A percentile compares a stretch with the other conserved stretches of the same genome.
phyloP scores from a whole-genome alignment of 2,888 invertebrate genomes.

The Sphaerophoria taeniata region DNA sequence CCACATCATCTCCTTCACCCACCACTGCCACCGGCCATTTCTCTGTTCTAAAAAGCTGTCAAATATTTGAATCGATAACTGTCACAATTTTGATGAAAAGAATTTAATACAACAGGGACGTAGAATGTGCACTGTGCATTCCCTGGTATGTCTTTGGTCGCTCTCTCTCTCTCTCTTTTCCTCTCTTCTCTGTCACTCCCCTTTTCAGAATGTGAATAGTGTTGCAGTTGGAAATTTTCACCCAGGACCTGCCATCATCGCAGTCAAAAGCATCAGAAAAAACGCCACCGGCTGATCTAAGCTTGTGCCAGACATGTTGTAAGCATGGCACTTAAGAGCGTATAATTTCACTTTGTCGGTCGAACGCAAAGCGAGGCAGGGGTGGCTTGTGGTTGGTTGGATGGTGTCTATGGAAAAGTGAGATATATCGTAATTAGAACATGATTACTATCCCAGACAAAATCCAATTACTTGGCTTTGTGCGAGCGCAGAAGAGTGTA shows the following conservation, averaged over 20 bases:
- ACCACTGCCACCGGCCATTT: slow-evolving; percentile 11
- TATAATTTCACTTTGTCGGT: slow-evolving; percentile 21
- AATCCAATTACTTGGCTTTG: slow-evolving; percentile 72
- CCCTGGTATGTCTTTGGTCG: background rate
- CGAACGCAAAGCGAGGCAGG: background rate
- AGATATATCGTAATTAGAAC: slow-evolving; percentile 55
- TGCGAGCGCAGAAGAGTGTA: slow-evolving; percentile 60
- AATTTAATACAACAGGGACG: background rate
- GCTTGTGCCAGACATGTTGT: slow-evolving; percentile 43
- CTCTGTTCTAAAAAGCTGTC: slow-evolving; percentile 48
- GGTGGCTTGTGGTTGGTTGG: background rate
- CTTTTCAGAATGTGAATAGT: slow-evolving; percentile 3
- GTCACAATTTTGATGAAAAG: slow-evolving; percentile 36
- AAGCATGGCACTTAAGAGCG: slow-evolving; percentile 26
- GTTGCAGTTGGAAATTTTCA: slow-evolving; percentile 20
- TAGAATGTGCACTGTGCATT: background rate
- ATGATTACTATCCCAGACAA: slow-evolving; percentile 62
- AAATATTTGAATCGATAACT: slow-evolving; percentile 69
- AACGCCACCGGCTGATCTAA: slow-evolving; percentile 24
- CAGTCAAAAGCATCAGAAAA: slow-evolving; percentile 3
- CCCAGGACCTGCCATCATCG: slow-evolving; percentile 5
- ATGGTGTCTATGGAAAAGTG: background rate
- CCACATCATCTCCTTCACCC: slow-evolving; percentile 46
- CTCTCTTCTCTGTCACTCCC: background rate
- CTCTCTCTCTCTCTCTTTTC: too few species aligned